Evolutionary conservation across 2,888 invertebrate genomes (phyloP).

Genomic region (Erebia epiphron): DNA sequence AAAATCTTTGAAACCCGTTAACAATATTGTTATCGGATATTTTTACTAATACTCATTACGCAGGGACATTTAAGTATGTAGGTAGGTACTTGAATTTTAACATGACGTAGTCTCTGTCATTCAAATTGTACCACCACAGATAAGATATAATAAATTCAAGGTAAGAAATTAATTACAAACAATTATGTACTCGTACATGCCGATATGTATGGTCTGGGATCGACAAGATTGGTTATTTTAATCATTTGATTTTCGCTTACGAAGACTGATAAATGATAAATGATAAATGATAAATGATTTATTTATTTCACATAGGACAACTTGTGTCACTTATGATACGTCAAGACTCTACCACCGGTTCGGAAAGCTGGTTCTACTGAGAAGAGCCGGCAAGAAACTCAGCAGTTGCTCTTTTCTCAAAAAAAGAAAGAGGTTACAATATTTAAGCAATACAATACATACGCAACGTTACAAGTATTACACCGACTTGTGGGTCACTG

Average conservation of each 20-base stretch:
- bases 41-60: neutral
- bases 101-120: constrained; percentile 16
- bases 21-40: neutral
- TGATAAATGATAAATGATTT: no score
- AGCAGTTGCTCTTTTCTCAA: no score
- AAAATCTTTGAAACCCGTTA: neutral
- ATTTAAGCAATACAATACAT: no score
- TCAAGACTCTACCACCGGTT: no score
- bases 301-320: no score
- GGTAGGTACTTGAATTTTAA: neutral
- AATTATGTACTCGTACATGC: constrained; percentile 24
- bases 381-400: no score
- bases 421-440: no score
- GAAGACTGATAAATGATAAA: no score
- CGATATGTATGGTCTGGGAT: constrained; percentile 18
- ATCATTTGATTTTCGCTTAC: neutral
- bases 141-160: constrained; percentile 38
- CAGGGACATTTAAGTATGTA: neutral
- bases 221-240: constrained; percentile 11
- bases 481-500: no score
- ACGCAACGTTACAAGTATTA: no score
- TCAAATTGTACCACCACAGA: constrained; percentile 31
- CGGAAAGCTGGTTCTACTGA: no score
- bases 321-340: no score
- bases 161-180: constrained; percentile 34